Base-by-base conservation (phyloP, 1,140 invertebrate genomes). In the Agrypnia vestita region DNA sequence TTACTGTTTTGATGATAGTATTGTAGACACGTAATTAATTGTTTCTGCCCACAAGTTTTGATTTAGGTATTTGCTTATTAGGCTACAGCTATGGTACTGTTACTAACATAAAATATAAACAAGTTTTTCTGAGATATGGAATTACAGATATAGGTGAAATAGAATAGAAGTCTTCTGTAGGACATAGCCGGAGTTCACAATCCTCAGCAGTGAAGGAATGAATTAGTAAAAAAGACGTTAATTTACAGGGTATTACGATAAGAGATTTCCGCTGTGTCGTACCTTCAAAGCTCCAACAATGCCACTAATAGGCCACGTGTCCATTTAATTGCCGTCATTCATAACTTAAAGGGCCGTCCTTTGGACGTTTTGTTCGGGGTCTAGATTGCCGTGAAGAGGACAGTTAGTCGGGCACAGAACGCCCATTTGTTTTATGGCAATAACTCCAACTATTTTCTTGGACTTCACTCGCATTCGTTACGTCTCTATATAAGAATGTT, bases 391-490 rank as follows among this genome's bases (percentile, higher is more conserved):
- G 25, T 25, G 21, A 49, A 13, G 19, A 11, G 25, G 3, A 55
- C 49, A 51, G 49, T 51, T 73, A 53, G 49, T 21, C 47, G 6
- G 13, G 47, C n/a, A 55, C 25, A 71, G 49, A 53, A 73, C 69
- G 69, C 56, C 59, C 59, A 76, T 76, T 76, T 76, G 74, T 76
- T 62, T 76, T 64, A 76, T 15, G 12, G 74, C 56, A 64, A 76
- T 76, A 49, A 76, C 62, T 62, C 35, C 59, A 21, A 25, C 59
- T 8, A 62, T 61, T 76, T 62, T 46, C 59, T 62, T 19, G 49
- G 61, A 72, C 53, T 44, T 79, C 72, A 49, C n/a, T 17, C 17
- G 21, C 46, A 80, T 80, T 80, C 79, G 79, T 71, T 80, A 80
- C 79, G 61, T 80, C 79, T 80, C 61, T 25, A 64, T 80, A 55